Conservation (phyloP, 2,797 vertebrate genomes). For the Clarias platycephalus region DNA sequence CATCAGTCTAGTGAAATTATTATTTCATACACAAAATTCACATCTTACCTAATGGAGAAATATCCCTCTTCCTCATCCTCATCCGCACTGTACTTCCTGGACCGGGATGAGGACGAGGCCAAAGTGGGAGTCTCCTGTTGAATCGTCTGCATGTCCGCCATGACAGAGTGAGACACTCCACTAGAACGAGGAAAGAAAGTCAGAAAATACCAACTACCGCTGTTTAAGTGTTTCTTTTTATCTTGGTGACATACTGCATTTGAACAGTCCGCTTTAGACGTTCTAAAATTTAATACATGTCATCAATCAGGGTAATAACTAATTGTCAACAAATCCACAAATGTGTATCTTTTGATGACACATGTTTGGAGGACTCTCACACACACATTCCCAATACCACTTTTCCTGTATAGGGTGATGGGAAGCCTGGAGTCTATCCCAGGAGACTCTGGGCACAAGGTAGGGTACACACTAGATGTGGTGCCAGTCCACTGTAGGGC, state of each 20-base stretch:
- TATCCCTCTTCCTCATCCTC: constrained; percentile 80
- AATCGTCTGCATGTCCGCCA: constrained; percentile 91
- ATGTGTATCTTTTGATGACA: neutral
- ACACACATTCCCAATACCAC: too few species aligned
- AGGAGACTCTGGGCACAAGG: too few species aligned
- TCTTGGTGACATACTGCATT: neutral
- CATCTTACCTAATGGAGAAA: constrained; percentile 72
- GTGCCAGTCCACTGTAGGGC: too few species aligned
- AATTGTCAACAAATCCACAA: neutral
- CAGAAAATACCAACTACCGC: neutral
- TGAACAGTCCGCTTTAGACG: neutral
- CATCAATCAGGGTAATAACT: neutral
- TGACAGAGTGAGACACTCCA: constrained; percentile 90
- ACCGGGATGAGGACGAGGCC: constrained; percentile 69
- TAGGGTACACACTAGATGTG: too few species aligned
- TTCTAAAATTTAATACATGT: neutral
- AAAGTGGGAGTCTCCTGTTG: constrained; percentile 84
- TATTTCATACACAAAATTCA: neutral
- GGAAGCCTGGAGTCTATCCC: too few species aligned
- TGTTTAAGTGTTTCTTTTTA: neutral
- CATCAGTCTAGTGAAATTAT: neutral
- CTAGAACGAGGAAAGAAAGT: constrained; percentile 62
- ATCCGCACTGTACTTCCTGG: constrained; percentile 70
- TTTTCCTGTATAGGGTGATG: too few species aligned
- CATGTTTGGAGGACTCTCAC: neutral